phyloP scores from a whole-genome alignment of 2,797 vertebrate genomes.

The Phalanger gymnotis region DNA sequence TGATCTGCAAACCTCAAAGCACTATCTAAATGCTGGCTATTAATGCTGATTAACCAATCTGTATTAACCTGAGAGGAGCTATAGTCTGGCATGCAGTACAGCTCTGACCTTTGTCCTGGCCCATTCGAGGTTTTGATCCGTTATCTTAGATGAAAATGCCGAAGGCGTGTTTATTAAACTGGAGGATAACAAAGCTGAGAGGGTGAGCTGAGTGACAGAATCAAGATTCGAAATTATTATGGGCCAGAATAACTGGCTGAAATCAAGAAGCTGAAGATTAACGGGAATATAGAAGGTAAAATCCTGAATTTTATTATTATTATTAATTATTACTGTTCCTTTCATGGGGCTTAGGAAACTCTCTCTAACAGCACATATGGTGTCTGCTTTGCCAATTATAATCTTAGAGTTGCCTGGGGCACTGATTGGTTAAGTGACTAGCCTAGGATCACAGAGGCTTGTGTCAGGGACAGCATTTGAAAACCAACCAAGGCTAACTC shows the following conservation, averaged over 20 bases:
- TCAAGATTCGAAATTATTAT: background rate
- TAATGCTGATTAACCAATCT: background rate
- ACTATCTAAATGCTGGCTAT: background rate
- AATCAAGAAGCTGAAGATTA: background rate
- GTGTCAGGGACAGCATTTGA: background rate
- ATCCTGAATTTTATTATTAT: background rate
- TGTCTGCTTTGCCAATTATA: background rate
- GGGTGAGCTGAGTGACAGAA: background rate
- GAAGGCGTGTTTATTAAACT: background rate
- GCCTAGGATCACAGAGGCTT: background rate
- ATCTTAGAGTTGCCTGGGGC: background rate
- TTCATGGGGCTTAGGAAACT: background rate
- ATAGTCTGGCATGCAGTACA: background rate
- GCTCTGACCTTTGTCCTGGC: background rate
- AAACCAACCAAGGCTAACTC: background rate
- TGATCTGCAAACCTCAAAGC: background rate
- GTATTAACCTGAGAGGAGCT: background rate
- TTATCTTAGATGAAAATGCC: background rate
- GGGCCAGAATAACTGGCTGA: background rate
- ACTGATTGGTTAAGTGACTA: background rate
- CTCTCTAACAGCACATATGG: background rate
- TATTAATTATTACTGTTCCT: background rate
- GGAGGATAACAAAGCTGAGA: background rate
- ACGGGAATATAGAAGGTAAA: background rate
- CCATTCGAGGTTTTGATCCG: background rate